A percentile compares a stretch with the other conserved stretches of the same genome.
Evolutionary conservation across 2,797 vertebrate species (phyloP).

Genomic region (Philypnodon macrostomus): DNA sequence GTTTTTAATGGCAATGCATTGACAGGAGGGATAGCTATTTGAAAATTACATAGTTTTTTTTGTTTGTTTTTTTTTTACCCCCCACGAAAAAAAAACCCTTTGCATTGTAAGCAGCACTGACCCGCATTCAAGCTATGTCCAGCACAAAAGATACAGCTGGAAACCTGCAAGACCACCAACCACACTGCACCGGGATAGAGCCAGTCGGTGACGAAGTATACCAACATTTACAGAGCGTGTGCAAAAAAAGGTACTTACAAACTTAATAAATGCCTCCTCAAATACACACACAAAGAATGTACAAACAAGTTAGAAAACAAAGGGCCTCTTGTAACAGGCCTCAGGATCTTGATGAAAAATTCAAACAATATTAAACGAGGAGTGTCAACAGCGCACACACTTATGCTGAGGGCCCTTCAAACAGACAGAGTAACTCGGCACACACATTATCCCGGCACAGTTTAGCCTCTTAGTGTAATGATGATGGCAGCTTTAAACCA

Average conservation of each 20-base stretch:
- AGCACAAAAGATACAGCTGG: conserved; percentile 70
- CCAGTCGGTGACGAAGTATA: conserved; percentile 32
- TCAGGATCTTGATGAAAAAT: conserved; percentile 89
- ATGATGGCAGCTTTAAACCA: conserved; percentile 81
- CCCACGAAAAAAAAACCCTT: conserved; percentile 58
- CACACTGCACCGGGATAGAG: conserved; percentile 25
- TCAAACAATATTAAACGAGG: conserved; percentile 94
- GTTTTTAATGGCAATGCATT: conserved; percentile 79
- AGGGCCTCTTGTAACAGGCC: conserved; percentile 77
- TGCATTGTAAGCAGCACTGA: conserved; percentile 77
- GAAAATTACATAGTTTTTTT: conserved; percentile 74
- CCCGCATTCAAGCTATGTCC: conserved; percentile 75
- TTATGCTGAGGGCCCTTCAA: conserved; percentile 94
- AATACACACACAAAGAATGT: conserved; percentile 76
- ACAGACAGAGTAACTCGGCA: conserved; percentile 91
- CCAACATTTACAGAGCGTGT: conserved; percentile 55
- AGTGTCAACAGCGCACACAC: conserved; percentile 90
- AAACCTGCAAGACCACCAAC: conserved; percentile 23
- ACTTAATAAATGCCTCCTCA: conserved; percentile 54
- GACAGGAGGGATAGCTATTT: conserved; percentile 77
- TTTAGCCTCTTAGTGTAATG: conserved; percentile 78
- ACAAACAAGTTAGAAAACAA: conserved; percentile 81
- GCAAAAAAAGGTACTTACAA: conserved; percentile 38
- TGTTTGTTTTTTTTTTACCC: too few species aligned
- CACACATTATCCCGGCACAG: conserved; percentile 86